A percentile compares a stretch with the other conserved stretches of the same genome.
phyloP scores from a whole-genome alignment of 2,888 invertebrate species.

The Acanthopleura granulata region DNA sequence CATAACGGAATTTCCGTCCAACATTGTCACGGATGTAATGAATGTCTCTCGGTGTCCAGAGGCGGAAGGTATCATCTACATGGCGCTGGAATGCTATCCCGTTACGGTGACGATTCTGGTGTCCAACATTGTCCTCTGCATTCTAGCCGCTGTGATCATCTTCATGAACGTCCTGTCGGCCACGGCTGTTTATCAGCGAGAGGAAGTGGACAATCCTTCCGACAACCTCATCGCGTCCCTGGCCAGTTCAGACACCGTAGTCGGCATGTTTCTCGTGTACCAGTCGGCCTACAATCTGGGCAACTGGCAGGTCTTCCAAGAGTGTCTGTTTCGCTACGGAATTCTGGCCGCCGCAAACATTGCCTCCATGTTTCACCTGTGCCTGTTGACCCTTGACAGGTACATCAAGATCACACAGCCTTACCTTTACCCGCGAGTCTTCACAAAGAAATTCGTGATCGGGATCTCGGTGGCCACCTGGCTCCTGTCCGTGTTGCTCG shows the following conservation, averaged over 20 bases:
- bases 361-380: background rate
- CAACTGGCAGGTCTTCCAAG: background rate
- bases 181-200: background rate
- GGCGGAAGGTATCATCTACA: too few species aligned
- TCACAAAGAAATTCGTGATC: background rate
- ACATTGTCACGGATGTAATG: too few species aligned
- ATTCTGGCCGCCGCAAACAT: background rate
- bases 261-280: slow-evolving; percentile 4
- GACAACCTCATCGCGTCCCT: background rate
- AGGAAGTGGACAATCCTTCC: background rate
- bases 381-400: background rate
- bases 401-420: slow-evolving; percentile 5
- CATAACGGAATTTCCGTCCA: too few species aligned
- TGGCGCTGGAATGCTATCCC: too few species aligned
- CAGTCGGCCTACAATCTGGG: slow-evolving; percentile 9
- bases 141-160: too few species aligned
- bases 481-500: background rate
- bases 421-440: background rate
- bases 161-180: too few species aligned
- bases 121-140: too few species aligned
- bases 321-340: slow-evolving; percentile 7
- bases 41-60: too few species aligned
- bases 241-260: background rate
- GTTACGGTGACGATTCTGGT: too few species aligned
- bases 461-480: background rate